Evolutionary conservation across 2,888 invertebrate species (phyloP), one percentile per base, ranked within the genome.

Genomic region (Ctena decussata): DNA sequence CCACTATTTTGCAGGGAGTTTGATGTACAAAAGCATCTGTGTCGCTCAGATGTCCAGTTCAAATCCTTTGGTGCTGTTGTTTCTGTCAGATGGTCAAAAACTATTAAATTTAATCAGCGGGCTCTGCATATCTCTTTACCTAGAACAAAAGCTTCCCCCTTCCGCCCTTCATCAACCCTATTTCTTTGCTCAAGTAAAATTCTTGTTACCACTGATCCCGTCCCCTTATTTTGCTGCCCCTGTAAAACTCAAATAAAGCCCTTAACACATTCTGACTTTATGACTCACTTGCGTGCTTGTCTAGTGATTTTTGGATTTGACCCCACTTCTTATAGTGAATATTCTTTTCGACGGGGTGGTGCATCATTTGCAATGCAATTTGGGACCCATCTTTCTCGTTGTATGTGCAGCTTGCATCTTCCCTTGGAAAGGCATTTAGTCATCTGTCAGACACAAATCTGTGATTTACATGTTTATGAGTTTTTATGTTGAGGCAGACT

Each of bases 311-410:
- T 49, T 8, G 49, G 49, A 5, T 21, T 49, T 12, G n/a, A 49
- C 12, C 12, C 49, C 5, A 5, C 12, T 21, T 5, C n/a, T 5
- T 49, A 21, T 49, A 73, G 2, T 65, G 74, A 8, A 32, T 74
- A n/a, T n/a, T 82, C 0, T 65, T 69, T 78, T 37, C 72, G 69
- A 39, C 53, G 37, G 12, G n/a, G 49, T 5, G n/a, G 49, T 49
- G 49, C 49, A 49, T 21, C 21, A 5, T 49, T 49, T 49, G 49
- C 49, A 5, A 21, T 49, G 49, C 49, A 49, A 21, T 49, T 8
- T 49, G 49, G 49, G 41, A 41, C n/a, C n/a, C n/a, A n/a, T n/a
- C n/a, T n/a, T n/a, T n/a, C n/a, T n/a, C n/a, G n/a, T n/a, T n/a
- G n/a, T n/a, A n/a, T n/a, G n/a, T n/a, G n/a, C n/a, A n/a, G n/a